phyloP scores from a whole-genome alignment of 2,113 vertebrate genomes.

The Paradisaea rubra region DNA sequence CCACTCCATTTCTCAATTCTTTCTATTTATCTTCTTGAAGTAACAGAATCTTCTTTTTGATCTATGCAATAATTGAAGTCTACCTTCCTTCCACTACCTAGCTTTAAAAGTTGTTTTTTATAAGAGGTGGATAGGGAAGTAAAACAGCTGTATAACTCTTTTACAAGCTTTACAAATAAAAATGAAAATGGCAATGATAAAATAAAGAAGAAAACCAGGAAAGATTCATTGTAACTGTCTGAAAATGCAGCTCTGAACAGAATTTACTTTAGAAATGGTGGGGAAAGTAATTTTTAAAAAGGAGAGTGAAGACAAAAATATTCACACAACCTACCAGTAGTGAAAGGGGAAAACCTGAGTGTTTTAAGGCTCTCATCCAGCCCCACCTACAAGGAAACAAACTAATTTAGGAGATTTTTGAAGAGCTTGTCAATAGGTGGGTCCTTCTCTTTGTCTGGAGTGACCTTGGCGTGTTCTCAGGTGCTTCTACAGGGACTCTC shows the following conservation, averaged over 20 bases:
- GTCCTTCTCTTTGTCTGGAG: neutral
- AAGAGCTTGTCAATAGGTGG: neutral
- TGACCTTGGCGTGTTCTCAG: neutral
- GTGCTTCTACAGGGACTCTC: neutral
- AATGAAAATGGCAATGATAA: neutral
- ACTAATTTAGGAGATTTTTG: neutral
- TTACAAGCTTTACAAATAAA: neutral
- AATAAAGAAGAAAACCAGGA: neutral
- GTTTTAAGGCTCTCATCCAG: neutral
- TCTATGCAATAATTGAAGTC: neutral
- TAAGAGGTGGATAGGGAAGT: neutral
- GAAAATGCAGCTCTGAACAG: neutral
- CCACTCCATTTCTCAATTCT: neutral
- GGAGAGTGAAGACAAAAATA: neutral
- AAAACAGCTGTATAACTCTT: neutral
- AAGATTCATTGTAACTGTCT: neutral
- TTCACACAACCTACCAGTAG: neutral
- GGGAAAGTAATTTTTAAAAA: neutral
- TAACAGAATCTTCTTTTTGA: neutral
- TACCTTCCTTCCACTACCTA: neutral
- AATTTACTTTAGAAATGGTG: neutral
- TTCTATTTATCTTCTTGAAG: neutral
- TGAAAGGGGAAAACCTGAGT: neutral
- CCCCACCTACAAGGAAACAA: neutral
- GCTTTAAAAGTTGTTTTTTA: neutral